A percentile compares a stretch with the other conserved stretches of the same genome.
Conservation (phyloP, 2,888 invertebrate genomes). For the Piscicola geometra region DNA sequence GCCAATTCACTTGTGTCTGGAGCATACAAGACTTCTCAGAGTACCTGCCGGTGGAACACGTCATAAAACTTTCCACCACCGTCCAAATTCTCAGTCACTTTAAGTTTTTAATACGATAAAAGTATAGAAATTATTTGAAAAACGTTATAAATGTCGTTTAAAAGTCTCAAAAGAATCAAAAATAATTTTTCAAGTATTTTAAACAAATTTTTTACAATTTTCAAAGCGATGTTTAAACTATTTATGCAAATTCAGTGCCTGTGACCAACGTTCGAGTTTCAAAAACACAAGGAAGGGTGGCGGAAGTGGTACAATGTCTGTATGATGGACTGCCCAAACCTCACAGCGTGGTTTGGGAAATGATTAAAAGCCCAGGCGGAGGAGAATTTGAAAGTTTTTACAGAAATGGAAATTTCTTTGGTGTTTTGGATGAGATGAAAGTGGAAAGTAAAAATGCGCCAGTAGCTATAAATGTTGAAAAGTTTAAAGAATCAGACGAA, state of each 20-base stretch:
- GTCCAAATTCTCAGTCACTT: too few relatives aligned
- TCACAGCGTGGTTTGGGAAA: neutral
- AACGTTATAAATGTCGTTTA: too few relatives aligned
- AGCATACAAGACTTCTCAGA: neutral
- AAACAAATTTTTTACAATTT: too few relatives aligned
- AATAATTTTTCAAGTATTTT: too few relatives aligned
- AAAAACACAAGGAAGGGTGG: neutral
- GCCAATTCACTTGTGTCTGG: neutral
- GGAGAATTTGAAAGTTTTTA: neutral
- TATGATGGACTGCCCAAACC: neutral
- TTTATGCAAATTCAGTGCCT: too few relatives aligned
- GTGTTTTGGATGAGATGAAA: neutral
- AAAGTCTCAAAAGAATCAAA: too few relatives aligned
- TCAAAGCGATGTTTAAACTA: too few relatives aligned
- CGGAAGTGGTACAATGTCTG: neutral
- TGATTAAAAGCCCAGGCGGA: neutral
- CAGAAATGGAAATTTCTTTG: neutral
- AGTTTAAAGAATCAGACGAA: too few relatives aligned
- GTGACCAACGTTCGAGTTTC: neutral
- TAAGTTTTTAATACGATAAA: too few relatives aligned
- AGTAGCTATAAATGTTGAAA: too few relatives aligned
- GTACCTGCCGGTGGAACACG: conserved; percentile 2
- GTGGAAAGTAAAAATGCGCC: too few relatives aligned
- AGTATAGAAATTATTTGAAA: too few relatives aligned
- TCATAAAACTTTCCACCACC: neutral